Evolutionary conservation across 2,797 vertebrate genomes (phyloP).

Genomic region (Dendrocincla fuliginosa): DNA sequence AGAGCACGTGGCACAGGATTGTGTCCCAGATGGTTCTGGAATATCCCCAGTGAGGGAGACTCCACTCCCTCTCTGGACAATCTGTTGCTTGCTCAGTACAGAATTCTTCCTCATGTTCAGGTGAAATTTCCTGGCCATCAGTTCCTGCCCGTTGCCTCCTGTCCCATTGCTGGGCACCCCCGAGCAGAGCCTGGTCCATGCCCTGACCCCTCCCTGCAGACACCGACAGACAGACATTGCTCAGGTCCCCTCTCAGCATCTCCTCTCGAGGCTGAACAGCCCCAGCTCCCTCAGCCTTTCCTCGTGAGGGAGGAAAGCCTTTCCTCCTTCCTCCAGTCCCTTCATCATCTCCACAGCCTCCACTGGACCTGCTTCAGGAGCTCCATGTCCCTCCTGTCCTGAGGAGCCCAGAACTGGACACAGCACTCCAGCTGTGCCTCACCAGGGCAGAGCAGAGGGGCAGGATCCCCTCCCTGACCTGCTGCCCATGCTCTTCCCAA

Average conservation of each 20-base stretch:
- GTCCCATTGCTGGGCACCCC: not conserved
- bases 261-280: not conserved
- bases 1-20: not conserved
- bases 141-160: not conserved
- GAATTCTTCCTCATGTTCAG: not conserved
- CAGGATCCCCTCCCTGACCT: not conserved
- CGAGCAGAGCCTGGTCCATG: not conserved
- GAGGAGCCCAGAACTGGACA: not conserved
- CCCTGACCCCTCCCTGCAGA: not conserved
- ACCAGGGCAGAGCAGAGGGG: not conserved
- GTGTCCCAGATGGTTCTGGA: not conserved
- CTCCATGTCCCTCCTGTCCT: not conserved
- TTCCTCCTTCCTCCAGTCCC: not conserved
- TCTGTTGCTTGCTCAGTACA: not conserved
- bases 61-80: not conserved
- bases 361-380: not conserved
- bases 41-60: not conserved
- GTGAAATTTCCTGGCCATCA: not conserved
- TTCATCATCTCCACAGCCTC: not conserved
- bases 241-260: not conserved
- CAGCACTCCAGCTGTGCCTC: not conserved
- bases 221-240: not conserved
- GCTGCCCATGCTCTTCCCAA: not conserved
- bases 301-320: not conserved
- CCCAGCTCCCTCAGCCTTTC: not conserved